These are phyloP conservation scores for Periplaneta americana DNA, from an alignment of 1,140 invertebrate species.

Conservation along the genomic window DNA sequence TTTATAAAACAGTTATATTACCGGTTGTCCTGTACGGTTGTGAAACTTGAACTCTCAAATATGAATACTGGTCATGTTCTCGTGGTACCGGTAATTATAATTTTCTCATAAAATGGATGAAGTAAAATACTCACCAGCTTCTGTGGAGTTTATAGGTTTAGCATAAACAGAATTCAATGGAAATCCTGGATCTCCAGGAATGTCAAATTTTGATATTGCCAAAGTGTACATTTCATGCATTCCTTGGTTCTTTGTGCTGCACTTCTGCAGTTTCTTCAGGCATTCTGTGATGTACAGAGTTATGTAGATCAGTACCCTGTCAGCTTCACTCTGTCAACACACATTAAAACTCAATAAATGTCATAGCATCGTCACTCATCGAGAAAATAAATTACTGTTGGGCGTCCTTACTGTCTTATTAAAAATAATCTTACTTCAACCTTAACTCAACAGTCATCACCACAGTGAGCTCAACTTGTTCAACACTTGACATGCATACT, in stretches of 20 bases:
- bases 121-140: slow-evolving; percentile 55
- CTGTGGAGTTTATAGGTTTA: slow-evolving; percentile 70
- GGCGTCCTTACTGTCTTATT: too few relatives aligned
- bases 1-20: too few relatives aligned
- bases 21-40: too few relatives aligned
- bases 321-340: slow-evolving; percentile 76
- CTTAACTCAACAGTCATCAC: too few relatives aligned
- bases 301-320: slow-evolving; percentile 95
- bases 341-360: not conserved
- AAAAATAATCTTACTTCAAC: too few relatives aligned
- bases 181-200: slow-evolving; percentile 94
- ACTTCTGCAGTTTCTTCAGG: slow-evolving; percentile 90
- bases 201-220: slow-evolving; percentile 92
- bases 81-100: too few relatives aligned
- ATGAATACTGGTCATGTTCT: too few relatives aligned
- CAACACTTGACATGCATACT: not conserved
- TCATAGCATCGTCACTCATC: too few relatives aligned
- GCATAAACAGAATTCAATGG: slow-evolving; percentile 97
- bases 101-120: not conserved
- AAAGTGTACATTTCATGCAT: slow-evolving; percentile 94
- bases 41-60: too few relatives aligned
- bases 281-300: slow-evolving; percentile 99
- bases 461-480: too few relatives aligned
- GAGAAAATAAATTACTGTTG: too few relatives aligned
- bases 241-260: slow-evolving; percentile 82